A percentile compares a stretch with the other conserved stretches of the same genome.
phyloP scores from a whole-genome alignment of 2,888 invertebrate species.

The Chrysina gloriosa region DNA sequence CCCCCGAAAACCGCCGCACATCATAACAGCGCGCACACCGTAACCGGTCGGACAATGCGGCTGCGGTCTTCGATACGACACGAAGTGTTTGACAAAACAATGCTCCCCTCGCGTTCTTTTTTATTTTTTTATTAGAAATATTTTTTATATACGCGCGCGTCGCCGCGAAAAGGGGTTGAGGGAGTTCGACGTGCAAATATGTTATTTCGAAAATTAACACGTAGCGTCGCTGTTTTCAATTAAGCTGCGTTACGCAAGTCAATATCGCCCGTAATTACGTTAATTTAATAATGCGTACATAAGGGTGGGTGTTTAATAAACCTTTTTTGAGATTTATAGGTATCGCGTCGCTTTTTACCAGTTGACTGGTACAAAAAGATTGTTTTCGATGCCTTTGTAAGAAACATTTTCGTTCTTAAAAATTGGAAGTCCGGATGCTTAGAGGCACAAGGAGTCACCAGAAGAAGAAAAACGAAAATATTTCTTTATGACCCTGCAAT shows the following conservation, averaged over 20 bases:
- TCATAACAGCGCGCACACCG: conserved; percentile 12
- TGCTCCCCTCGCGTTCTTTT: conserved; percentile 1
- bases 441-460: too few relatives aligned
- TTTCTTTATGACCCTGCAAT: too few relatives aligned
- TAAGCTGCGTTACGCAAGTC: conserved; percentile 23
- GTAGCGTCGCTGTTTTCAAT: conserved; percentile 25
- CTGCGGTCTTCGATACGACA: conserved; percentile 20
- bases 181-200: conserved; percentile 22
- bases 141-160: background rate
- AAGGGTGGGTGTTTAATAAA: background rate
- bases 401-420: too few relatives aligned
- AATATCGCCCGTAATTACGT: conserved; percentile 19
- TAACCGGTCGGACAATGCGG: conserved; percentile 15
- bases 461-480: too few relatives aligned
- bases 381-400: too few relatives aligned
- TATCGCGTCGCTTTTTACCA: too few relatives aligned
- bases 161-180: conserved; percentile 6
- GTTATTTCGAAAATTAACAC: conserved; percentile 35
- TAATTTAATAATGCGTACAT: conserved; percentile 19
- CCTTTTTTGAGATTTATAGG: background rate
- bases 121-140: conserved; percentile 13
- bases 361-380: too few relatives aligned
- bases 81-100: conserved; percentile 31
- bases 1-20: conserved; percentile 1
- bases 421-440: too few relatives aligned